These are phyloP conservation scores for Gorsachius magnificus DNA, from an alignment of 2,797 vertebrate genomes.

Conservation along the genomic window DNA sequence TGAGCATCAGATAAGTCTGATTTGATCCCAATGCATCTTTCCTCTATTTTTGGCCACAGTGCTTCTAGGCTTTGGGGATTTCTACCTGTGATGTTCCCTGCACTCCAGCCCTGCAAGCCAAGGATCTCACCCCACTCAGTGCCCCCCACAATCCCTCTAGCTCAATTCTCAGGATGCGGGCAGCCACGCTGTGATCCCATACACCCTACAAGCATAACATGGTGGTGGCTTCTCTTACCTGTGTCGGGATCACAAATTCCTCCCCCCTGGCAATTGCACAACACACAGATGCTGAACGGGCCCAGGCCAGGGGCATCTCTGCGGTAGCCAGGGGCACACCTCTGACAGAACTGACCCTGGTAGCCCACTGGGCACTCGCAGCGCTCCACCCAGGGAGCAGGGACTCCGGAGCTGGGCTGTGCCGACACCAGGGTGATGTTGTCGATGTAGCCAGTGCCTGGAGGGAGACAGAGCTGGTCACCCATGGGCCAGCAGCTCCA, in stretches of 20 bases:
- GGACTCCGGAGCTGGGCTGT: conserved; percentile 60
- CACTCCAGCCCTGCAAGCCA: background rate
- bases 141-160: background rate
- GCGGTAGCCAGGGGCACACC: conserved; percentile 83
- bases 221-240: conserved; percentile 67
- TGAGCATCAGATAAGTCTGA: background rate
- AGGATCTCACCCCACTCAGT: fast-evolving
- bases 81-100: background rate
- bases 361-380: conserved; percentile 84
- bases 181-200: background rate
- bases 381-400: conserved; percentile 86
- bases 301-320: conserved; percentile 72
- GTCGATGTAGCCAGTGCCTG: conserved; percentile 91
- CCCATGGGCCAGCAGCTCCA: fast-evolving
- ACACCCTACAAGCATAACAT: too few species aligned
- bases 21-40: background rate
- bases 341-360: conserved; percentile 86
- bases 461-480: background rate
- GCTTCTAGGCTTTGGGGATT: background rate
- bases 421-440: conserved; percentile 85
- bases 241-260: conserved; percentile 89
- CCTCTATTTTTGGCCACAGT: background rate
- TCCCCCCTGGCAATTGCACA: conserved; percentile 84
- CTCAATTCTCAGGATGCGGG: fast-evolving
- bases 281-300: conserved; percentile 82